These are phyloP conservation scores for Volucella bombylans DNA, from an alignment of 2,888 invertebrate species.

Conservation along the genomic window DNA sequence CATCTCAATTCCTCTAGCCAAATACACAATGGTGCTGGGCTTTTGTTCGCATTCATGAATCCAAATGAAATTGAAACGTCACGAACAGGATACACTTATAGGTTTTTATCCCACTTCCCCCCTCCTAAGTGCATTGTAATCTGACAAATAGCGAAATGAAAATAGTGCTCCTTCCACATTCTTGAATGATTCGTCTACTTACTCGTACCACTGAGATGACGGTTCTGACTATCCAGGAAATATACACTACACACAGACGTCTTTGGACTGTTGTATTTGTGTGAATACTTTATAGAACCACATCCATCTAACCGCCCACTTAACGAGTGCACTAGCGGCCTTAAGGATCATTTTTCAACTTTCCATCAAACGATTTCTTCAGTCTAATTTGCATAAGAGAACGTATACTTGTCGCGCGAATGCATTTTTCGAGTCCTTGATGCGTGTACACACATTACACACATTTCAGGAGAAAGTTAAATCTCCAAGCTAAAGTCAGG, in stretches of 20 bases:
- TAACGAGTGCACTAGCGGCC: too few relatives aligned
- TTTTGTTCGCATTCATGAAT: slow-evolving; percentile 2
- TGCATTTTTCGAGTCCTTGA: slow-evolving; percentile 10
- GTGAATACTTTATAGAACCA: too few relatives aligned
- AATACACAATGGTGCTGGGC: slow-evolving; percentile 13
- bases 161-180: neutral
- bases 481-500: too few relatives aligned
- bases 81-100: slow-evolving; percentile 42
- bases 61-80: slow-evolving; percentile 61
- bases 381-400: neutral
- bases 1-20: neutral
- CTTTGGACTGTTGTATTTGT: too few relatives aligned
- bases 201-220: too few relatives aligned
- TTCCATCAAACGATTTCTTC: too few relatives aligned
- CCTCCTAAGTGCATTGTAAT: slow-evolving; percentile 33
- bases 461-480: neutral
- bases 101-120: slow-evolving; percentile 39
- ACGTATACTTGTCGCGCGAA: neutral
- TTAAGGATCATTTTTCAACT: too few relatives aligned
- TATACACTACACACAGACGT: too few relatives aligned
- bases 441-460: neutral
- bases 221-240: too few relatives aligned
- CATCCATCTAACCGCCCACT: too few relatives aligned
- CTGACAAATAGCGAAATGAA: slow-evolving; percentile 18
- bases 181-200: neutral